Conservation (phyloP, 2,113 vertebrate species). For the Tragulus kanchil region DNA sequence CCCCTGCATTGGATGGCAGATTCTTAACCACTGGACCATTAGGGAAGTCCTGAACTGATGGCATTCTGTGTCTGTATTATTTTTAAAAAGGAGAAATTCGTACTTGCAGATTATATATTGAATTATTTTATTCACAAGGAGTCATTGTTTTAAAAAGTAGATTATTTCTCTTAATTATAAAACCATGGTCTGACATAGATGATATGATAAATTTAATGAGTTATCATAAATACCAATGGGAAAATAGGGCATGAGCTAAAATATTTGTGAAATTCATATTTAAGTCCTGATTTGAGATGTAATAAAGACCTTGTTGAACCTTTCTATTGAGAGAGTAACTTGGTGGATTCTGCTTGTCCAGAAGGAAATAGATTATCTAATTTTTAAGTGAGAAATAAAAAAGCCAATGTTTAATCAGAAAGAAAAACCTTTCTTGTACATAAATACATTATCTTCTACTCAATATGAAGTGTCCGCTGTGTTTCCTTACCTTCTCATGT, state of each 20-base stretch:
- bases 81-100: background rate
- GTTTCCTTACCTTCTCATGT: background rate
- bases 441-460: background rate
- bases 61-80: background rate
- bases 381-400: background rate
- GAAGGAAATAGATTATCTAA: background rate
- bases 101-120: background rate
- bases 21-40: background rate
- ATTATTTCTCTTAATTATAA: background rate
- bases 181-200: background rate
- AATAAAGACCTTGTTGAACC: background rate
- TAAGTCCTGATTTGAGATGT: background rate
- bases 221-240: background rate
- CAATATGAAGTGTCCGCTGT: background rate
- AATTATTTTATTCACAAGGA: background rate
- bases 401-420: background rate
- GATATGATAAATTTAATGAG: background rate
- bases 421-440: background rate
- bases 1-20: background rate
- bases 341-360: background rate
- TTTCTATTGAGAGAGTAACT: background rate
- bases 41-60: background rate
- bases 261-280: background rate
- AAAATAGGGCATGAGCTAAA: background rate
- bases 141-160: slow-evolving; percentile 8